Base-by-base conservation (phyloP, 1,140 invertebrate genomes). In the Macrocentrus cingulum region DNA sequence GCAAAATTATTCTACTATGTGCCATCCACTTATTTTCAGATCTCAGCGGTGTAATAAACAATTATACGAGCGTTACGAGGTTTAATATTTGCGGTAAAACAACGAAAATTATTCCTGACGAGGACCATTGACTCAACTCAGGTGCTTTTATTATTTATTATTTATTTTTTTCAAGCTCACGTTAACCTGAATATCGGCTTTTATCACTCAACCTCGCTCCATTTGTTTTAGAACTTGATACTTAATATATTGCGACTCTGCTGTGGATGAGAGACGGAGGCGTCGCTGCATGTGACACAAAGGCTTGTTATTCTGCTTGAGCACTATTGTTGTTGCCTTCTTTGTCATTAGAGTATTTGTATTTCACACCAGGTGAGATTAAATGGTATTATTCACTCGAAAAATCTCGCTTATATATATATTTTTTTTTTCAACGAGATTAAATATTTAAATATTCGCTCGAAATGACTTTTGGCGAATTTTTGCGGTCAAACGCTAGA, bases 131-230 rank as follows among this genome's bases (percentile, higher is more conserved):
- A 2, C 11, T 32, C 7, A 7, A 2, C 23, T 52, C 36, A 22
- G 37, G 18, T 52, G n/a, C 16, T 2, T 18, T 15, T 16, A 6
- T 8, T 41, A 16, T 41, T n/a, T 29, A 2, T 46, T 46, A 11
- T 2, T 46, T 46, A 13, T 8, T 11, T n/a, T 11, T 19, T 13
- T n/a, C 36, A 20, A 7, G 36, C 18, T n/a, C 18, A 19, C 20
- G 50, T 52, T 34, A 52, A 15, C 19, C 34, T 52, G 34, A 39
- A 52, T 52, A 52, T 52, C 50, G 19, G 50, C n/a, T 20, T 52
- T 52, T 52, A n/a, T 32, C 48, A 16, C 11, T 52, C 34, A 52
- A 20, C 25, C 34, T 22, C 22, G 50, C 34, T 39, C 50, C 50
- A 52, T 52, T 52, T 52, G 50, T 52, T 41, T 52, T n/a, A 19